Evolutionary conservation across 2,797 vertebrate species (phyloP).

Genomic region (Bucorvus abyssinicus): DNA sequence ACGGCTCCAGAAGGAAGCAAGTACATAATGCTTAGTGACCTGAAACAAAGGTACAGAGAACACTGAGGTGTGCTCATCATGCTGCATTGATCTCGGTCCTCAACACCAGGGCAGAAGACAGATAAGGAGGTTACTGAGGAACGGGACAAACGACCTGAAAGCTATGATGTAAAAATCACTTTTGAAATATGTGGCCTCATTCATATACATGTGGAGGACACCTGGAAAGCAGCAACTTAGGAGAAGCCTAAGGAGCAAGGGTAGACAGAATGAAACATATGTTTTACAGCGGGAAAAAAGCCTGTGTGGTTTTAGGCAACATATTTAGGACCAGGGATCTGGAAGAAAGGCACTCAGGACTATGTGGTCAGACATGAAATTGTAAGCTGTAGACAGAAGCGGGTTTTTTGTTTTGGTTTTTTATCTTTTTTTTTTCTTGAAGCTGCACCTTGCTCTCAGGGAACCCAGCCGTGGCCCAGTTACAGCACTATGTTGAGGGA

Average conservation of each 20-base stretch:
- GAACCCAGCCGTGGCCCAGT: background rate
- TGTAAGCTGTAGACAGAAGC: slow-evolving; percentile 35
- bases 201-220: slow-evolving; percentile 1
- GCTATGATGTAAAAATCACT: background rate
- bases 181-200: background rate
- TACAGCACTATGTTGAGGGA: background rate
- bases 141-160: background rate
- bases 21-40: background rate
- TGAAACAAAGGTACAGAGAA: background rate
- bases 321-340: slow-evolving; percentile 37
- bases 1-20: background rate
- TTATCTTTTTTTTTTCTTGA: background rate
- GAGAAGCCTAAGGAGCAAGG: background rate
- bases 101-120: background rate
- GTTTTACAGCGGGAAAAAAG: background rate
- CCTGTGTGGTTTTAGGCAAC: slow-evolving; percentile 43
- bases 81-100: background rate
- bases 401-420: background rate
- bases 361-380: slow-evolving; percentile 51
- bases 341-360: slow-evolving; percentile 16
- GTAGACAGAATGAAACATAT: background rate
- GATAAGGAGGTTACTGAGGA: background rate
- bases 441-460: slow-evolving; percentile 56
- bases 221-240: background rate
- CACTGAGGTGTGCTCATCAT: background rate